Evolutionary conservation across 2,113 vertebrate genomes (phyloP).

Genomic region (Brachyhypopomus gauderio): DNA sequence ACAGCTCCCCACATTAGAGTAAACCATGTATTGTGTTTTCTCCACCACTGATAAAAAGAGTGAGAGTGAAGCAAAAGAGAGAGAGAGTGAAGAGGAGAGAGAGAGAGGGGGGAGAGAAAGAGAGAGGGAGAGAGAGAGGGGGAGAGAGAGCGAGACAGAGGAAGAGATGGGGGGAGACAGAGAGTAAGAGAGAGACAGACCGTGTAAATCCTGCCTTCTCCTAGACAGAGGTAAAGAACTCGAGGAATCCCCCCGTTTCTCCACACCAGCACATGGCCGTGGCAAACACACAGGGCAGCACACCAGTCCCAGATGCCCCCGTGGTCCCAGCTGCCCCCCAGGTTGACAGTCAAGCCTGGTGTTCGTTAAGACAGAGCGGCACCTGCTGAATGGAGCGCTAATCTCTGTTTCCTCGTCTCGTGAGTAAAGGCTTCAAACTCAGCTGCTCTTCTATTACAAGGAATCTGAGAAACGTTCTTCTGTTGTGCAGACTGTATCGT

Average conservation of each 20-base stretch:
- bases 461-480: neutral
- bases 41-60: neutral
- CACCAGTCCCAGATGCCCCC: neutral
- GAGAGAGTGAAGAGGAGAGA: slow-evolving; percentile 26
- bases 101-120: neutral
- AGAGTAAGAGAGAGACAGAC: neutral
- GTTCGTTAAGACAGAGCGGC: neutral
- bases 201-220: slow-evolving; percentile 15
- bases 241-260: slow-evolving; percentile 32
- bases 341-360: neutral
- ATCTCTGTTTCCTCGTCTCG: no score
- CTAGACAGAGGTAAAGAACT: slow-evolving; percentile 46
- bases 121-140: neutral
- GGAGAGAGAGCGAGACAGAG: neutral
- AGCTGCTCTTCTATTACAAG: no score
- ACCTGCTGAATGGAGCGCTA: no score
- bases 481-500: neutral
- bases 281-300: slow-evolving; percentile 14
- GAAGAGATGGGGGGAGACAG: neutral
- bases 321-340: neutral
- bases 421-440: no score
- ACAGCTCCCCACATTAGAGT: slow-evolving; percentile 31
- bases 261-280: slow-evolving; percentile 34
- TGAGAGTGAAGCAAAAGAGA: no score
- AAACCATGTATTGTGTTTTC: slow-evolving; percentile 42